Evolutionary conservation across 2,888 invertebrate species (phyloP), one percentile per base, ranked within the genome.

Genomic region (Synanthedon andrenaeformis): DNA sequence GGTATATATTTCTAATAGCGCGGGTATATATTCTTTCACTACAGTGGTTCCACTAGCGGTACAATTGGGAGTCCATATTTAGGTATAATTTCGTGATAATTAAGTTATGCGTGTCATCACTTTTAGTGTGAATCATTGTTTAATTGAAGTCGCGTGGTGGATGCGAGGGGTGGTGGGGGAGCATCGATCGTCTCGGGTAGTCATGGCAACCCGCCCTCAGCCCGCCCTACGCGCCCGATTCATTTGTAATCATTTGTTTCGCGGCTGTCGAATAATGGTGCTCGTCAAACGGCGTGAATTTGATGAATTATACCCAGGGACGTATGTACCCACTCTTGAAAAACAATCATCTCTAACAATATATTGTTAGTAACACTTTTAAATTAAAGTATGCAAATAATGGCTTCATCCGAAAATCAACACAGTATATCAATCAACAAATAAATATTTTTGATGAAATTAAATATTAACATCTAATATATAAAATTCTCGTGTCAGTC

Each of bases 201-300:
- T 75, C 74, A 81, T 81, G 76, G 69, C 73, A 69, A 84, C 82
- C 72, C 65, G 54, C 67, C 62, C 62, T 55, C 59, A 56, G 62
- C 63, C 63, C 65, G 56, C 72, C 65, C 60, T 65, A 58, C 64
- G 55, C 63, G 65, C 68, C 67, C 74, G 69, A 79, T 83, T 82
- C 85, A 85, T 85, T 86, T 86, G 86, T 86, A 82, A 86, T 85
- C 86, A 84, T 87, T 87, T 87, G 86, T 85, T 87, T 86, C 82
- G 78, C 76, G 70, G 74, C 76, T 74, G 70, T 78, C 80, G 78
- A 78, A 84, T 83, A 80, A 82, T 78, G 79, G 77, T 67, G 67
- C 71, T 76, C 74, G 75, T 81, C 79, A 78, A 79, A 82, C 70
- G 67, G 72, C 66, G 76, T 64, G 72, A 79, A 79, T 80, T 79